Evolutionary conservation across 2,113 vertebrate species (phyloP).

Genomic region (Dicaeum eximium): DNA sequence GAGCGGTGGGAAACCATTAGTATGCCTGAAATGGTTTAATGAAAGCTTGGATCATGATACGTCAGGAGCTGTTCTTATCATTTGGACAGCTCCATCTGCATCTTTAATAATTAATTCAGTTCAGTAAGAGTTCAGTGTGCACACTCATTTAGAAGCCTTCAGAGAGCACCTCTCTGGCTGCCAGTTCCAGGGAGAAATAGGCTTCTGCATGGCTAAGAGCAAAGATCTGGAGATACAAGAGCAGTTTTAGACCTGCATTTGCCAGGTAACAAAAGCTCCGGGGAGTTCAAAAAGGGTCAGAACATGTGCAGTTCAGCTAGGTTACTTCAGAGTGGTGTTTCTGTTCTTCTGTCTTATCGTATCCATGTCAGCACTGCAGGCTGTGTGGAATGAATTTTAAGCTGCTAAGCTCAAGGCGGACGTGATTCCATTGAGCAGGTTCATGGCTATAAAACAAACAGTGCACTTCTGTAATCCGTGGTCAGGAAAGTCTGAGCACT

Average conservation of each 20-base stretch:
- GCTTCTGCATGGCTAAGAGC: constrained; percentile 91
- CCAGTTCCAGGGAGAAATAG: constrained; percentile 80
- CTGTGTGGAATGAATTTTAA: constrained; percentile 88
- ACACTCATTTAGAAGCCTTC: constrained; percentile 83
- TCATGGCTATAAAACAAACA: constrained; percentile 77
- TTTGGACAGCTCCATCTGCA: constrained; percentile 98
- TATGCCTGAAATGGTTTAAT: constrained; percentile 94
- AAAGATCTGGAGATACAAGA: constrained; percentile 83
- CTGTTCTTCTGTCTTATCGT: constrained; percentile 92
- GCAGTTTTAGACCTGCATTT: constrained; percentile 76
- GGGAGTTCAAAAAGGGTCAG: constrained; percentile 85
- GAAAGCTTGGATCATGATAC: constrained; percentile 97
- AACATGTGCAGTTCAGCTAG: constrained; percentile 85
- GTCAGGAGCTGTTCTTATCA: constrained; percentile 94
- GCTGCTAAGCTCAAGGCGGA: constrained; percentile 73
- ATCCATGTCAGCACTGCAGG: constrained; percentile 94
- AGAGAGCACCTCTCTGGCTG: constrained; percentile 73
- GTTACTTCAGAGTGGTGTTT: constrained; percentile 87
- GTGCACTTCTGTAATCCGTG: constrained; percentile 54
- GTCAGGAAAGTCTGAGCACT: constrained; percentile 51
- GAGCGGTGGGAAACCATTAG: constrained; percentile 90
- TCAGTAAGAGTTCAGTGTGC: constrained; percentile 94
- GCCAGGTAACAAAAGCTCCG: constrained; percentile 81
- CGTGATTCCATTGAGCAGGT: constrained; percentile 79
- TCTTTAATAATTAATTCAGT: constrained; percentile 99